Conservation (phyloP, 2,888 invertebrate genomes). For the Plagodis dolabraria region DNA sequence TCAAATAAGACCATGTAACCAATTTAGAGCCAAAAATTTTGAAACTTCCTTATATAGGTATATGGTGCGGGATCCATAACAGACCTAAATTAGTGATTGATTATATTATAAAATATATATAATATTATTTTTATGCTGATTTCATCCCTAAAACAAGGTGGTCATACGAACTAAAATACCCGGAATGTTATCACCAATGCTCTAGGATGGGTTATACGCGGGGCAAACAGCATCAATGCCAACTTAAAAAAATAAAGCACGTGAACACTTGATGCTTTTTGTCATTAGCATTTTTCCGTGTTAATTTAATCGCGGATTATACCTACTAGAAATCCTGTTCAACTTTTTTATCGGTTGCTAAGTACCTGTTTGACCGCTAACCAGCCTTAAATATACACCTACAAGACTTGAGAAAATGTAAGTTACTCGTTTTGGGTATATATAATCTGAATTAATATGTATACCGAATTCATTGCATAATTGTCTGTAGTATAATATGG, state of each 20-base stretch:
- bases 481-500: too few species aligned
- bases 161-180: constrained; percentile 5
- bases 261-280: constrained; percentile 55
- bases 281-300: constrained; percentile 62
- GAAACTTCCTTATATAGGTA: too few species aligned
- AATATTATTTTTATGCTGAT: too few species aligned
- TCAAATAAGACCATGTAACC: too few species aligned
- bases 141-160: too few species aligned
- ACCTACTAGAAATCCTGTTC: constrained; percentile 64
- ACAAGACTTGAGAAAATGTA: background rate
- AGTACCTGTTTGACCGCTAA: constrained; percentile 41
- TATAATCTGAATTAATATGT: too few species aligned
- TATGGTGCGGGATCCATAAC: too few species aligned
- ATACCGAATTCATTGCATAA: too few species aligned
- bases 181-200: constrained; percentile 28
- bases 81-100: too few species aligned
- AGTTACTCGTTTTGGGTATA: background rate
- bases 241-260: constrained; percentile 38
- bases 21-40: too few species aligned
- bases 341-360: constrained; percentile 45
- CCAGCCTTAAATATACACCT: constrained; percentile 3
- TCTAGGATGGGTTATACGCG: constrained; percentile 8
- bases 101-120: too few species aligned
- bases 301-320: constrained; percentile 56
- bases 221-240: constrained; percentile 20